phyloP scores from a whole-genome alignment of 2,113 vertebrate species.

The Odontesthes bonariensis region DNA sequence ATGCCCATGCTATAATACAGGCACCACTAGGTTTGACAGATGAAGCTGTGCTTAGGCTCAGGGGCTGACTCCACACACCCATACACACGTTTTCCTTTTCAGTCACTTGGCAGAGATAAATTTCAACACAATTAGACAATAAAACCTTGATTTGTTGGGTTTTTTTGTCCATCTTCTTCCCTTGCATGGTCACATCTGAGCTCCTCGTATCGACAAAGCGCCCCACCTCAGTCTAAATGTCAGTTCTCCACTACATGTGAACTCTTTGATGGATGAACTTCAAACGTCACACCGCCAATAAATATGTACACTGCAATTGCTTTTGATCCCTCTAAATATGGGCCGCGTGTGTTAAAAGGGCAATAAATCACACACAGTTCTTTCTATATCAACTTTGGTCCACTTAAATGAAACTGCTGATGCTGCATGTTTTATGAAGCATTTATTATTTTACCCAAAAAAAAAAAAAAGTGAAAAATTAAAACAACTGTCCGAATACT shows the following conservation, averaged over 20 bases:
- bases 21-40: background rate
- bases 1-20: background rate
- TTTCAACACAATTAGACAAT: conserved; percentile 10
- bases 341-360: background rate
- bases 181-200: conserved; percentile 11
- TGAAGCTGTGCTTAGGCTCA: background rate
- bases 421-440: background rate
- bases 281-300: conserved; percentile 10
- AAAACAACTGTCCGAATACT: too few relatives aligned
- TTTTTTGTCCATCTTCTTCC: conserved; percentile 7
- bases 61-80: too few relatives aligned
- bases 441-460: background rate
- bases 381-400: background rate
- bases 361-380: conserved; percentile 11
- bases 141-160: background rate
- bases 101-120: conserved; percentile 12
- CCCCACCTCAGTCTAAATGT: conserved; percentile 22
- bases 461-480: background rate
- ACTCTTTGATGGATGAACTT: conserved; percentile 19
- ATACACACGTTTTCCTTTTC: background rate
- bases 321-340: conserved; percentile 3
- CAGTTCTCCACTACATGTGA: conserved; percentile 6
- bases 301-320: background rate
- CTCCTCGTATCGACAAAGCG: conserved; percentile 7
- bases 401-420: background rate